Evolutionary conservation across 2,113 vertebrate genomes (phyloP).

Genomic region (Xenopus tropicalis): UCB_Xtro_10.0 CM004450.2:65023501-65024000

Average conservation of each 20-base stretch:
- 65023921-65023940: no score
- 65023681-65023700: slow-evolving; percentile 27
- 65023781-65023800: no score
- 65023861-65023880: no score
- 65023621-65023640: slow-evolving; percentile 24
- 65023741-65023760: slow-evolving; percentile 4
- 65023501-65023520: not conserved
- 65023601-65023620: slow-evolving; percentile 26
- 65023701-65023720: slow-evolving; percentile 23
- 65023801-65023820: no score
- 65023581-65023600: slow-evolving; percentile 18
- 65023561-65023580: not conserved
- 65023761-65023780: no score
- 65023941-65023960: no score
- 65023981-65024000: no score
- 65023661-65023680: slow-evolving; percentile 40
- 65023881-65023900: no score
- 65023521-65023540: not conserved
- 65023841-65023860: no score
- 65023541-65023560: not conserved
- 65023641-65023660: slow-evolving; percentile 39
- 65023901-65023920: no score
- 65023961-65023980: no score
- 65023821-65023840: no score
- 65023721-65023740: slow-evolving; percentile 29